Percentiles rank a stretch among this genome's conserved stretches.
Evolutionary conservation across 2,888 invertebrate species (phyloP).

Genomic region (Diabrotica balteata): DNA sequence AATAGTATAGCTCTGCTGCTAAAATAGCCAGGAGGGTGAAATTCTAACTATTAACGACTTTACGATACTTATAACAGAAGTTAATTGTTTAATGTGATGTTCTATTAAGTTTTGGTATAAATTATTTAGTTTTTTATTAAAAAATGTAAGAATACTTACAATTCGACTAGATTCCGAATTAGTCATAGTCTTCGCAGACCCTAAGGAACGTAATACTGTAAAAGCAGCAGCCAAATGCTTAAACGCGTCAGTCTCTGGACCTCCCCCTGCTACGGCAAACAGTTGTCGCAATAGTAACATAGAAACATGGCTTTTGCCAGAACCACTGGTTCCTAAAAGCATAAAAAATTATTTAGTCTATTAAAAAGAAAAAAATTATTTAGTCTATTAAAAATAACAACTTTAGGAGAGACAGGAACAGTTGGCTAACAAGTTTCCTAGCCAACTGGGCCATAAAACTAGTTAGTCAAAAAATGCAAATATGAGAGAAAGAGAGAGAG

Average conservation of each 20-base stretch:
- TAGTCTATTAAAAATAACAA: not conserved
- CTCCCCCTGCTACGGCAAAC: constrained; percentile 93
- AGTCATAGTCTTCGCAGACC: constrained; percentile 87
- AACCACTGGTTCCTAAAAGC: constrained; percentile 80
- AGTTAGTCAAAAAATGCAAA: too few species aligned
- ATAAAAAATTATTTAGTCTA: not conserved
- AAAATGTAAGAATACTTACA: constrained; percentile 63
- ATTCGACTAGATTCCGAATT: constrained; percentile 94
- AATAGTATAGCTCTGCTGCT: too few species aligned
- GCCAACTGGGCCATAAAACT: too few species aligned
- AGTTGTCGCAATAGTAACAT: constrained; percentile 89
- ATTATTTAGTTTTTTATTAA: too few species aligned
- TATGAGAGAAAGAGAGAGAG: too few species aligned
- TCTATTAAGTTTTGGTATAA: too few species aligned
- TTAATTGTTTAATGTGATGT: too few species aligned
- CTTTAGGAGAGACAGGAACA: too few species aligned
- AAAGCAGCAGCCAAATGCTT: constrained; percentile 95
- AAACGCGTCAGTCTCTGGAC: constrained; percentile 94
- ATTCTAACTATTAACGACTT: too few species aligned
- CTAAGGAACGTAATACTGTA: constrained; percentile 90
- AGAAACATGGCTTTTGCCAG: constrained; percentile 92
- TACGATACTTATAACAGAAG: too few species aligned
- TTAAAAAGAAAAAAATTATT: not conserved
- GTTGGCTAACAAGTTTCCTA: too few species aligned
- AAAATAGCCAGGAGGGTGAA: too few species aligned